These are phyloP conservation scores for Pelochelys cantorii DNA, from an alignment of 2,797 vertebrate species.

Conservation along the genomic window DNA sequence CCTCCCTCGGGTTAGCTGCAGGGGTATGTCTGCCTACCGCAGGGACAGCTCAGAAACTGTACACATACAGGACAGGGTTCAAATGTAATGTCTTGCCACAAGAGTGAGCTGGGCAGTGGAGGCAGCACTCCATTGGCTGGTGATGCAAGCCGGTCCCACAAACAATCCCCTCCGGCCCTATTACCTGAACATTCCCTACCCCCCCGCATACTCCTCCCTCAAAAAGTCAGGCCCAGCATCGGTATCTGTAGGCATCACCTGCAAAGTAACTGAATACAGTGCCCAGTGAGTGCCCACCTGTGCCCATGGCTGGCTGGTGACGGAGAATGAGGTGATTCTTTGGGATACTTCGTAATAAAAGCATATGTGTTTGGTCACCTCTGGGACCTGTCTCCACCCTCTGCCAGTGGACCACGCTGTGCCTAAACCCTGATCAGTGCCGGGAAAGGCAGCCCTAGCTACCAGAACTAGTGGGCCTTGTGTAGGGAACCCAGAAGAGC, in stretches of 20 bases:
- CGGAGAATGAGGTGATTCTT: not conserved
- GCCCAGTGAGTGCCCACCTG: not conserved
- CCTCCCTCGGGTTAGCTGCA: not conserved
- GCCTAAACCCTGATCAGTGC: not conserved
- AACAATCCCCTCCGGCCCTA: not conserved
- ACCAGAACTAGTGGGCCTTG: not conserved
- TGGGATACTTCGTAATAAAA: not conserved
- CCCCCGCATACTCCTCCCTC: accelerated
- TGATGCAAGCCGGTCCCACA: not conserved
- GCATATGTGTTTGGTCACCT: not conserved
- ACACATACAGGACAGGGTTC: too few species aligned
- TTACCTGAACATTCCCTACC: not conserved
- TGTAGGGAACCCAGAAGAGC: not conserved
- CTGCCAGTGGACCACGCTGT: not conserved
- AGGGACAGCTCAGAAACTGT: not conserved
- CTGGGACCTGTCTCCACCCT: not conserved
- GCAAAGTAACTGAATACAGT: not conserved
- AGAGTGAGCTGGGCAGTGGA: not conserved
- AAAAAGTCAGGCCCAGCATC: not conserved
- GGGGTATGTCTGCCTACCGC: not conserved
- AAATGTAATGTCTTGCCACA: not conserved
- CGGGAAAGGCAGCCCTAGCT: not conserved
- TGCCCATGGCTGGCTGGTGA: not conserved
- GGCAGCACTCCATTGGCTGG: not conserved
- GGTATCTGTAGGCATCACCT: not conserved